Evolutionary conservation across 2,113 vertebrate genomes (phyloP), one percentile per base, ranked within the genome.

Genomic region (Forbesichthys agassizii): DNA sequence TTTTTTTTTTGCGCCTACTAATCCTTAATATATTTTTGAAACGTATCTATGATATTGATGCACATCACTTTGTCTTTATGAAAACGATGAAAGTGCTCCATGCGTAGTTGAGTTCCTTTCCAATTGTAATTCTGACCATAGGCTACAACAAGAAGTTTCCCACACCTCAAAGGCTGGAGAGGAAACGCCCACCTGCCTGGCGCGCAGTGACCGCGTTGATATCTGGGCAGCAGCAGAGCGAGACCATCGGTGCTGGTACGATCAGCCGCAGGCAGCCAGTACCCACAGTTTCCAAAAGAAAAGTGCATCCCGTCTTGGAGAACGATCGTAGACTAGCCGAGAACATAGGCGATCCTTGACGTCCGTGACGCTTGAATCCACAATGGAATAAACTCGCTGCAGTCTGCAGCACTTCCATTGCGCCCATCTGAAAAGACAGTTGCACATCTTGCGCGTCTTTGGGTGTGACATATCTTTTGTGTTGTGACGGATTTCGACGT

Each of bases 381-480:
- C 7, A 61, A 57, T 8, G 2, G 49, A 52, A 51, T 1, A 27
- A 9, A 52, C 18, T 60, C 3, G 68, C 66, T 57, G 33, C 47
- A 42, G 36, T 42, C 5, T 42, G 73, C 20, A 58, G 73, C 20
- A 58, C 13, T 46, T 58, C 33, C 51, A 33, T n/a, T 27, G 58
- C 58, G 66, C 56, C 56, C 74, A 62, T 33, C 69, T 63, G 61
- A 0, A 52, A 33, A 67, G 80, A 73, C 75, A 66, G 52, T 75
- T 74, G 73, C 78, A 78, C 72, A 57, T 71, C 66, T 6, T 42
- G 36, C 47, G 70, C 80, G 68, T 65, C 75, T 47, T 27, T 79
- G 91, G 84, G 88, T 88, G 87, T 88, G 86, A 82, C 82, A 83
- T 70, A 64, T 81, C 51, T 69, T 20, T 55, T 59, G 56, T 73